phyloP scores from a whole-genome alignment of 2,888 invertebrate species.

The Steinernema hermaphroditum region DNA sequence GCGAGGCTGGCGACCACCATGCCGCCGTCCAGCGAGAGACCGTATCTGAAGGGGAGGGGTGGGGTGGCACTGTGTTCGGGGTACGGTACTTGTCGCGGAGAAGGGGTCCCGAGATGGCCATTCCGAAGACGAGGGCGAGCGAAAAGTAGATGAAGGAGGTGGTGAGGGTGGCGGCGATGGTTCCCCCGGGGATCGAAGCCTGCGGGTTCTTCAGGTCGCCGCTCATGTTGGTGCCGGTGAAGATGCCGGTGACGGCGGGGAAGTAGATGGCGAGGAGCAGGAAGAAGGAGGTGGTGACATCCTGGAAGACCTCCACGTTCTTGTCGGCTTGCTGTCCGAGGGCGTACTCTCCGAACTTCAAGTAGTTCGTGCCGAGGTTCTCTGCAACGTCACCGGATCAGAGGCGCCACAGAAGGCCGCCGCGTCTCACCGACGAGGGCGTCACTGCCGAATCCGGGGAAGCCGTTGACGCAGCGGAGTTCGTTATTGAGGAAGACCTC shows the following conservation, averaged over 20 bases:
- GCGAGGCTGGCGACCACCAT: constrained; percentile 94
- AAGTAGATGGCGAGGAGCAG: constrained; percentile 97
- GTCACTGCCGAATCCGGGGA: constrained; percentile 86
- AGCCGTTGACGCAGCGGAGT: constrained; percentile 76
- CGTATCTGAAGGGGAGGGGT: constrained; percentile 75
- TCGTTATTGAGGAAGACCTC: constrained; percentile 50
- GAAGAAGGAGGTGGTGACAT: constrained; percentile 89
- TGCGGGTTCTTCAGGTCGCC: constrained; percentile 97
- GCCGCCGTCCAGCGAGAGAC: constrained; percentile 91
- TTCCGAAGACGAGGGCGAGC: constrained; percentile 81
- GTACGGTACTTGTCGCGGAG: constrained; percentile 96
- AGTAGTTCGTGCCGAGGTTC: constrained; percentile 40
- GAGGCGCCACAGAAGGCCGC: constrained; percentile 67
- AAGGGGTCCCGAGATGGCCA: constrained; percentile 87
- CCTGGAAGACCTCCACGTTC: constrained; percentile 71
- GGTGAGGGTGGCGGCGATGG: constrained; percentile 91
- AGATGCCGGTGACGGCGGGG: constrained; percentile 98
- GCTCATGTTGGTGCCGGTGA: constrained; percentile 97
- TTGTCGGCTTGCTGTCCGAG: constrained; percentile 48
- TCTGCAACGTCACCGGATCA: constrained; percentile 75
- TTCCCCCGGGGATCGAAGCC: constrained; percentile 95
- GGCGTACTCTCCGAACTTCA: constrained; percentile 55
- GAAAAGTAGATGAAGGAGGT: constrained; percentile 90
- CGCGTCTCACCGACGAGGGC: constrained; percentile 80
- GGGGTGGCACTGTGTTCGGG: too few relatives aligned